Evolutionary conservation across 1,140 invertebrate genomes (phyloP).

Genomic region (Drosophila tristis): DNA sequence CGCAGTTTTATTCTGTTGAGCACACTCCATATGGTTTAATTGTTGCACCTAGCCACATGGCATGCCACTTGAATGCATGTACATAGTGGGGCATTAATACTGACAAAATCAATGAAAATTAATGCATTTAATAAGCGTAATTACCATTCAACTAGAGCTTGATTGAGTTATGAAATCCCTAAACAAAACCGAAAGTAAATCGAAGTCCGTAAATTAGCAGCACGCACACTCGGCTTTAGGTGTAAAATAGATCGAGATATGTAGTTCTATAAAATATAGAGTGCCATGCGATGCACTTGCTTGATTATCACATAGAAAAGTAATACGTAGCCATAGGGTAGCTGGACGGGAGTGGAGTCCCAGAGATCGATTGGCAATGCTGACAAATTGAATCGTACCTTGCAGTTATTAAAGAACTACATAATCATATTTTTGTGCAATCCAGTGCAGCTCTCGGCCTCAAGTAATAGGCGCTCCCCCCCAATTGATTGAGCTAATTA

Average conservation of each 20-base stretch:
- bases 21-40: constrained; percentile 29
- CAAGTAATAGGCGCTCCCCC: constrained; percentile 25
- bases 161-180: constrained; percentile 33
- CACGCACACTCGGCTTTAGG: constrained; percentile 40
- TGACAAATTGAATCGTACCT: constrained; percentile 61
- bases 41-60: constrained; percentile 28
- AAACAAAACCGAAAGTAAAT: constrained; percentile 1
- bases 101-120: constrained; percentile 66
- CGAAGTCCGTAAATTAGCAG: constrained; percentile 23
- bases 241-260: constrained; percentile 50
- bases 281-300: constrained; percentile 26
- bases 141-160: constrained; percentile 72
- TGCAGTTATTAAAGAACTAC: constrained; percentile 45
- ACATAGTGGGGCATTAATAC: constrained; percentile 41
- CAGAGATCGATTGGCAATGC: constrained; percentile 40
- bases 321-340: constrained; percentile 45
- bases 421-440: constrained; percentile 50
- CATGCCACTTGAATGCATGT: constrained; percentile 18
- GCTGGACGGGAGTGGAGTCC: constrained; percentile 17
- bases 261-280: constrained; percentile 24
- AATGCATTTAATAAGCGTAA: constrained; percentile 78
- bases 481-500: constrained; percentile 16
- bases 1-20: constrained; percentile 20
- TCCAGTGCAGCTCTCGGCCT: constrained; percentile 27
- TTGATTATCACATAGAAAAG: constrained; percentile 25